A percentile compares a stretch with the other conserved stretches of the same genome.
phyloP scores from a whole-genome alignment of 2,888 invertebrate genomes.

The Anorthoa munda region DNA sequence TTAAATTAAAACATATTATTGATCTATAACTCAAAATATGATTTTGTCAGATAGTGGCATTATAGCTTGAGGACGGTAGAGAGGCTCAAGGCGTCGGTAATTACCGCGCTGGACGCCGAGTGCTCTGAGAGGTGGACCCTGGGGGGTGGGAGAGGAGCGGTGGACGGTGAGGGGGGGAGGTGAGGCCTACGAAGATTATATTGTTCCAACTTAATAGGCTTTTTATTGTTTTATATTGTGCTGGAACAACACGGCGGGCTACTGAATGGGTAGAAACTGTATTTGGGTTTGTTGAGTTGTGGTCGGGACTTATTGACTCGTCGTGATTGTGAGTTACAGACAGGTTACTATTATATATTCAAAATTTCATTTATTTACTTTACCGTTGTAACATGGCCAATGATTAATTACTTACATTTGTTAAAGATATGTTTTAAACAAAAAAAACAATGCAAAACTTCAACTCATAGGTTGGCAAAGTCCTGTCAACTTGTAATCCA shows the following conservation, averaged over 20 bases:
- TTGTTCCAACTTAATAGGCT: constrained; percentile 77
- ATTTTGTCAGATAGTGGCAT: too few species aligned
- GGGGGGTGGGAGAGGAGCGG: neutral
- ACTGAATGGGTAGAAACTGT: constrained; percentile 30
- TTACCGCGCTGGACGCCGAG: constrained; percentile 69
- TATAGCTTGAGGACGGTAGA: too few species aligned
- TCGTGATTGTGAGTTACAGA: too few species aligned
- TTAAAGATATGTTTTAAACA: too few species aligned
- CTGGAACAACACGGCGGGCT: constrained; percentile 53
- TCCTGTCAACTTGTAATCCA: neutral
- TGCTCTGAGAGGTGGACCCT: constrained; percentile 38
- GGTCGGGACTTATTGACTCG: neutral
- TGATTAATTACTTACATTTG: too few species aligned
- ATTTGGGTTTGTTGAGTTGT: constrained; percentile 23
- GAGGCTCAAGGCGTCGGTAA: constrained; percentile 76
- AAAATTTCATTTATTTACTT: too few species aligned
- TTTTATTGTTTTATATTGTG: constrained; percentile 81
- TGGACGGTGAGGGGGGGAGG: neutral
- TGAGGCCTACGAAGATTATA: constrained; percentile 68
- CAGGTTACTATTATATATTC: too few species aligned
- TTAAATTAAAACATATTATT: too few species aligned
- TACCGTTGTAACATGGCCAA: too few species aligned
- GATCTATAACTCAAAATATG: too few species aligned
- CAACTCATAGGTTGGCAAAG: neutral
- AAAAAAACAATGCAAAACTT: too few species aligned